Evolutionary conservation across 2,113 vertebrate genomes (phyloP), one percentile per base, ranked within the genome.

Genomic region (Nipponia nippon): DNA sequence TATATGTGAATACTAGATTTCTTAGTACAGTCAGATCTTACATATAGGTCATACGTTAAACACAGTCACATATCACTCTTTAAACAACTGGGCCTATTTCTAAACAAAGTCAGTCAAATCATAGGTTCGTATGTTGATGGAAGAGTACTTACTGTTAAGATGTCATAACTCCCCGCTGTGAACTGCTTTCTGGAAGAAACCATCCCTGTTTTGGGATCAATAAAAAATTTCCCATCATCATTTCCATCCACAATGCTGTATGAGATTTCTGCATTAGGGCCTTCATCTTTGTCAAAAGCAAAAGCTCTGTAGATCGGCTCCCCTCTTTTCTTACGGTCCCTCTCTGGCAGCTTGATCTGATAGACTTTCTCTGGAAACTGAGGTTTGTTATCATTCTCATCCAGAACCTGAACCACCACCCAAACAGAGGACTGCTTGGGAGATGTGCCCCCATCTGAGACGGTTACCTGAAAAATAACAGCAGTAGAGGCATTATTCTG

Each of bases 311-410:
- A 99, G 93, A 99, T 99, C 4, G 99, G 98, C 71, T 99, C 99
- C 6, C 98, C 98, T 86, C 99, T 98, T 96, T 99, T 99, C 92
- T 98, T 99, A 9, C 99, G 98, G 79, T 99, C 99, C 36, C 99
- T 98, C 89, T 99, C 99, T 0, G 99, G 99, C 70, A 99, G 98
- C 90, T 99, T 99, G 87, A 99, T 98, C 97, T 99, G 99, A 95
- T 99, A 99, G 62, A 99, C 98, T 89, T 99, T 99, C 96, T 99
- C 99, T 1, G 99, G 99, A 94, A 99, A 99, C 62, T 98, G 98
- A 1, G 99, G 99, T 49, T 99, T 99, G 98, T 99, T 99, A 95
- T 99, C 99, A 9, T 99, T 99, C 97, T 99, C 99, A 96, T 99
- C 99, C 81, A 99, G 94, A 53, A 99, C 99, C 67, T 99, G 98